Base-by-base conservation (phyloP, 2,888 invertebrate species). In the Mimas tiliae region DNA sequence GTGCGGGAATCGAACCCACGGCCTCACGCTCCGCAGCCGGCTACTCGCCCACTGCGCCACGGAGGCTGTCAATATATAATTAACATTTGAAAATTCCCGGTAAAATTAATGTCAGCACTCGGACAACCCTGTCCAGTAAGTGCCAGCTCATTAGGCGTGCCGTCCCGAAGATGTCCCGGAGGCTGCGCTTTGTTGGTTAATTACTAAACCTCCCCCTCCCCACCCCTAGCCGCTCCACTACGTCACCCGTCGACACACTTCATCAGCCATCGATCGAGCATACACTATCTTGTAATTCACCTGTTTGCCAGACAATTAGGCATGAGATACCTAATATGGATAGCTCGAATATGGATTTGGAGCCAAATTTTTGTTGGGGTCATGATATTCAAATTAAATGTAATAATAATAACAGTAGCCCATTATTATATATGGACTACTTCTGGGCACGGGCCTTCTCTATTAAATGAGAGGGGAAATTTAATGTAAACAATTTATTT, bases 141-240 rank as follows among this genome's bases (percentile, higher is more conserved):
- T 90, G 86, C 81, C 89, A 79, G 88, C 88, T 90, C 88, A 89
- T 90, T 89, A 88, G 74, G 69, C 68, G 74, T 68, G 64, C 62
- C 65, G 65, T 45, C 76, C 51, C 62, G 67, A 62, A 66, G 68
- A 53, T 62, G 53, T 64, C 58, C 48, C 67, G 62, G 69, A 66
- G 66, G 69, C 58, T 67, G 68, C 52, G 72, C 72, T 68, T 69
- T 72, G 73, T 70, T 62, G 65, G 74, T 70, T 76, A 75, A 73
- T 78, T 72, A 75, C 70, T 77, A 12, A 67, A 69, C 66, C 70
- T 73, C 68, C 55, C 70, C 64, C 50, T 11, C 47, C 42, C 19
- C 62, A 50, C 51, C 42, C 34, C 34, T 11, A 16, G 38, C 38
- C 4, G 14, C 52, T 51, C 45, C 42, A 8, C 27, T 33, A 9